These are phyloP conservation scores for Rapana venosa DNA, from an alignment of 2,888 invertebrate genomes.

Conservation along the genomic window DNA sequence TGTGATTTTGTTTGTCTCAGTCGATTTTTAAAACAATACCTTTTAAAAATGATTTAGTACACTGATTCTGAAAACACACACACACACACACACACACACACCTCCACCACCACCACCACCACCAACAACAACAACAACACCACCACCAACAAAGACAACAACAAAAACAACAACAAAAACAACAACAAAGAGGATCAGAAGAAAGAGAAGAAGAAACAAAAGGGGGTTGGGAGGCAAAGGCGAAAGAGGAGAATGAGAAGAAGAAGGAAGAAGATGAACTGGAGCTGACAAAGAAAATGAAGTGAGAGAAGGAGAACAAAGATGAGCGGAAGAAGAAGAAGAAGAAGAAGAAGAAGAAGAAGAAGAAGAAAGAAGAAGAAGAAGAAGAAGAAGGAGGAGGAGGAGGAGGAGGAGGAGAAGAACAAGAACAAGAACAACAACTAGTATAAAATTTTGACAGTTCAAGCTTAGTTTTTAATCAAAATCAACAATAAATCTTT, in stretches of 20 bases:
- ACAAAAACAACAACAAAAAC: background rate
- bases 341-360: background rate
- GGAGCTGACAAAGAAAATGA: background rate
- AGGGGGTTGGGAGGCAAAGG: background rate
- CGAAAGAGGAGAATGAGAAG: background rate
- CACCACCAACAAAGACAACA: background rate
- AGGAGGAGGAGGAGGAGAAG: background rate
- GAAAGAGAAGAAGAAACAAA: background rate
- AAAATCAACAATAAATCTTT: too few species aligned
- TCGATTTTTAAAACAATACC: too few species aligned
- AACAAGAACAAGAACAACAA: background rate
- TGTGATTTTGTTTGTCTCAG: too few species aligned
- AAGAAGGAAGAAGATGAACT: background rate
- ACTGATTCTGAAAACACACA: too few species aligned
- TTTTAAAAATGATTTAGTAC: too few species aligned
- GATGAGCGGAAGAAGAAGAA: background rate
- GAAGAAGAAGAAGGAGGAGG: background rate
- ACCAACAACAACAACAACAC: background rate
- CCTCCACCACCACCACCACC: background rate
- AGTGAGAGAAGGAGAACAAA: background rate
- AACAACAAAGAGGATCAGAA: background rate
- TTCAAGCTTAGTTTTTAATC: too few species aligned
- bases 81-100: slow-evolving; percentile 6
- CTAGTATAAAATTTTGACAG: background rate
- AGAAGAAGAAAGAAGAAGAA: background rate